Evolutionary conservation across 2,113 vertebrate genomes (phyloP).

Genomic region (Odontophorus gujanensis): DNA sequence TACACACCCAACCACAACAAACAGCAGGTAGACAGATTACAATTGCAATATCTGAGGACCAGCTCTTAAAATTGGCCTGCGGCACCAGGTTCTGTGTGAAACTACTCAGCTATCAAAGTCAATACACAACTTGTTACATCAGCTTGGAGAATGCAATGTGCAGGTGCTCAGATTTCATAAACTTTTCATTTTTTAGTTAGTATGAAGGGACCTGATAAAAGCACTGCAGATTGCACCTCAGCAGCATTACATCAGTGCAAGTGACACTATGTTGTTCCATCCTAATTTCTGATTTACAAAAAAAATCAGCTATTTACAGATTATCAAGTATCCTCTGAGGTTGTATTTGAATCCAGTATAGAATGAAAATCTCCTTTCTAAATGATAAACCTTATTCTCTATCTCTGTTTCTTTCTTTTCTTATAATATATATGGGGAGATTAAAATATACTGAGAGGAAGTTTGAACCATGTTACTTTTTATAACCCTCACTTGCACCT

Average conservation of each 20-base stretch:
- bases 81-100: not conserved
- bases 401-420: not conserved
- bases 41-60: not conserved
- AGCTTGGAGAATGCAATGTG: not conserved
- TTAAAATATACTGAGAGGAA: not conserved
- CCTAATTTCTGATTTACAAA: not conserved
- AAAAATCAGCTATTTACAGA: not conserved
- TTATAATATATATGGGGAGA: not conserved
- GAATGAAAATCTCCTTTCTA: not conserved
- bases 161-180: not conserved
- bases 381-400: not conserved
- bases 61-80: not conserved
- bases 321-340: no score
- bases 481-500: slow-evolving; percentile 42
- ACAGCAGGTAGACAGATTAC: not conserved
- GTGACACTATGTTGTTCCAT: not conserved
- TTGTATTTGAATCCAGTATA: not conserved
- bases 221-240: not conserved
- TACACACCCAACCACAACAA: not conserved
- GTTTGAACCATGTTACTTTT: not conserved
- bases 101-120: not conserved
- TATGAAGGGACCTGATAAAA: not conserved
- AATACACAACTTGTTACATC: not conserved
- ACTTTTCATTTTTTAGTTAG: not conserved
- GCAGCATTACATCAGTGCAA: not conserved